phyloP scores from a whole-genome alignment of 2,888 invertebrate genomes.

The Dioctria linearis region DNA sequence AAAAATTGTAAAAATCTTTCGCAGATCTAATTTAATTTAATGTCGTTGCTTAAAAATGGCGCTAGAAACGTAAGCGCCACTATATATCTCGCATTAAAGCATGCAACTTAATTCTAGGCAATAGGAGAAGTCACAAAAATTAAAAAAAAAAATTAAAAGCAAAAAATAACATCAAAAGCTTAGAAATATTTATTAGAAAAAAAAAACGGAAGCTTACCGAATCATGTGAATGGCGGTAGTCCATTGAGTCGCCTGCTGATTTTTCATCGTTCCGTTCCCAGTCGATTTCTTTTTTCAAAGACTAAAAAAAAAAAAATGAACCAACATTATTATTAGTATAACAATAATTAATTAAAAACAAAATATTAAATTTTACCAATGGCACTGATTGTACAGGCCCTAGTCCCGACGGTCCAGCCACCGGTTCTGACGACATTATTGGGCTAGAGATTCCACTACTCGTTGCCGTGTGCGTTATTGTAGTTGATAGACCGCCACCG shows the following conservation, averaged over 20 bases:
- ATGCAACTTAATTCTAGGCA: constrained; percentile 56
- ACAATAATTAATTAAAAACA: too few species aligned
- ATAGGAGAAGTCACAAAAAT: constrained; percentile 62
- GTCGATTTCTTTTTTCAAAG: constrained; percentile 90
- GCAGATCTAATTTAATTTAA: constrained; percentile 23
- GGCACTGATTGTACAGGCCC: constrained; percentile 92
- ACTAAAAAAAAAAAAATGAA: constrained; percentile 73
- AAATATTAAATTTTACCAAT: constrained; percentile 76
- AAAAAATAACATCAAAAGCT: constrained; percentile 54
- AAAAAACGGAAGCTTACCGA: constrained; percentile 77
- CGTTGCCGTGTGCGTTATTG: constrained; percentile 62
- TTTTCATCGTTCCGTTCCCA: constrained; percentile 88
- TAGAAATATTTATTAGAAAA: too few species aligned
- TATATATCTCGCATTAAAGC: constrained; percentile 14
- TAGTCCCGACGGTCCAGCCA: constrained; percentile 84
- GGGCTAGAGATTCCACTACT: constrained; percentile 65
- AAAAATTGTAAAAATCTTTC: constrained; percentile 22
- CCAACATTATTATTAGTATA: not conserved
- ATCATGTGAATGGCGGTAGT: constrained; percentile 87
- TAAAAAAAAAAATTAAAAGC: constrained; percentile 27
- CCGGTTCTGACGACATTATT: constrained; percentile 63
- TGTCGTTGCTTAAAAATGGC: constrained; percentile 35
- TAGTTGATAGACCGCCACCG: constrained; percentile 60
- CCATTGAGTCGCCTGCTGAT: constrained; percentile 82
- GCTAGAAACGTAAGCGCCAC: constrained; percentile 35